A percentile compares a stretch with the other conserved stretches of the same genome.
These are phyloP conservation scores for Heterotilapia buettikoferi DNA, from an alignment of 2,113 vertebrate genomes.

Conservation along the genomic window DNA sequence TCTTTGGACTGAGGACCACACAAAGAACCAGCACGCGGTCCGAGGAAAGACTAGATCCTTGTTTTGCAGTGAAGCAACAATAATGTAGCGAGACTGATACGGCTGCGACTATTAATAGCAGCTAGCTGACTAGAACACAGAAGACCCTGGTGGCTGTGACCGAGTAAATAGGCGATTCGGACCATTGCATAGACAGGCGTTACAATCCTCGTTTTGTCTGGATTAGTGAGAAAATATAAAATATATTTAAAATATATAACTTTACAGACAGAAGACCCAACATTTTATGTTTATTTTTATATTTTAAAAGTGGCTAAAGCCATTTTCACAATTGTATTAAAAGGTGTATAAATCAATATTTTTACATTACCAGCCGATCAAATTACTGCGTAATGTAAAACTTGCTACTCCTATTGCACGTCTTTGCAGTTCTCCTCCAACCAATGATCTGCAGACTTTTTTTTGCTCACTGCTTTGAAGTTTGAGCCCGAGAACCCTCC, in stretches of 20 bases:
- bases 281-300: neutral
- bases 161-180: neutral
- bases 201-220: neutral
- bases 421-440: neutral
- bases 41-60: conserved; percentile 33
- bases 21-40: conserved; percentile 8
- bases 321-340: neutral
- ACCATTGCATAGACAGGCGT: neutral
- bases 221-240: neutral
- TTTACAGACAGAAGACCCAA: neutral
- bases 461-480: neutral
- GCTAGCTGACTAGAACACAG: neutral
- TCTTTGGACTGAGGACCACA: neutral
- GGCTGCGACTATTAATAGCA: conserved; percentile 39
- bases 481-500: neutral
- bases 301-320: neutral
- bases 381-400: neutral
- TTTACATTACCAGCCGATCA: neutral
- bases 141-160: neutral
- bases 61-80: conserved; percentile 24
- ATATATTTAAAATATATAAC: neutral
- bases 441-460: neutral
- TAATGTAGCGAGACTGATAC: conserved; percentile 12
- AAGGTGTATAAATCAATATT: neutral
- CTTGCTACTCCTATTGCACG: neutral